These are phyloP conservation scores for Lithophane semibrunnea DNA, from an alignment of 2,888 invertebrate species.

Conservation along the genomic window DNA sequence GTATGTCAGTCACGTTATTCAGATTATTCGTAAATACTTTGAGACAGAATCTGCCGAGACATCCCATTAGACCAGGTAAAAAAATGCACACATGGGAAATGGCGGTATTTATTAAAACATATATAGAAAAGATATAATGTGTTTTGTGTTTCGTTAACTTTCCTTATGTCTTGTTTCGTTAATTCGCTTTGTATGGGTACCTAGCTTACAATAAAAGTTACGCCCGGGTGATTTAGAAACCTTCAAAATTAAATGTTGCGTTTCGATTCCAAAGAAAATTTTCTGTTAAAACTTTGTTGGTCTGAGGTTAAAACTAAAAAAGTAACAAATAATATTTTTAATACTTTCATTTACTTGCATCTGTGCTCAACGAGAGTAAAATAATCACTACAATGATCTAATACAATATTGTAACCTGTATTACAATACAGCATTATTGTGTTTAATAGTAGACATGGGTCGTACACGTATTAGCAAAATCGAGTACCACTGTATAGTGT, in stretches of 20 bases:
- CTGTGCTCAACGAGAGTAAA: not conserved
- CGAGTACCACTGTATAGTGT: no score
- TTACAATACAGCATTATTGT: not conserved
- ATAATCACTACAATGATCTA: not conserved
- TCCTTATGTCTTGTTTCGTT: not conserved
- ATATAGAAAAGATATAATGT: not conserved
- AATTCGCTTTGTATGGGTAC: not conserved
- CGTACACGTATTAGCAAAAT: no score
- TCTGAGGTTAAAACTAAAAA: not conserved
- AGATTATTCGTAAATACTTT: constrained; percentile 80
- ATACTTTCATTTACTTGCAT: not conserved
- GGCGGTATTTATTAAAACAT: constrained; percentile 23
- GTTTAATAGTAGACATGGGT: no score
- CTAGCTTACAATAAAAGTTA: not conserved
- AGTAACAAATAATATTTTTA: no score
- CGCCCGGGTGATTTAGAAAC: not conserved
- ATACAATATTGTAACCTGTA: not conserved
- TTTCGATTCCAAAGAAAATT: no score
- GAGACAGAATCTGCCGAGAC: constrained; percentile 79
- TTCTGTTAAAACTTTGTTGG: not conserved
- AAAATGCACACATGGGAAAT: constrained; percentile 53
- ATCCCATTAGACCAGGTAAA: constrained; percentile 82
- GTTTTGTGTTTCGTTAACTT: not conserved
- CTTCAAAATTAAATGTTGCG: not conserved
- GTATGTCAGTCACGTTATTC: constrained; percentile 86